Conservation (phyloP, 2,113 vertebrate species). For the Galbula dea region DNA sequence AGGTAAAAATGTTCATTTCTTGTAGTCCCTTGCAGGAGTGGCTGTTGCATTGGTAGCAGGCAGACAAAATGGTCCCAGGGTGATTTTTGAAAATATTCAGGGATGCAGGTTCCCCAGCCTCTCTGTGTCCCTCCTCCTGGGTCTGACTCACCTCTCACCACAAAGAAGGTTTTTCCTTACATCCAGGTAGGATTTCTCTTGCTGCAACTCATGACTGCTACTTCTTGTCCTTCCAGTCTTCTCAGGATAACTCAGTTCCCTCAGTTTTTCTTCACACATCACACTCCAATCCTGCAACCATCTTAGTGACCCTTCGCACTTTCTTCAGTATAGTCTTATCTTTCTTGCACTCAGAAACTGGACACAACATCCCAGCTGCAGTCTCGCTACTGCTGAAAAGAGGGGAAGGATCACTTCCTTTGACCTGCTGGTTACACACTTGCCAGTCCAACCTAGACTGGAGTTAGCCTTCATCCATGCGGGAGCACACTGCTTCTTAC, state of each 20-base stretch:
- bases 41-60: background rate
- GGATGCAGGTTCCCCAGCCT: background rate
- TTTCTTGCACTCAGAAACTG: background rate
- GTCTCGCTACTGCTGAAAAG: background rate
- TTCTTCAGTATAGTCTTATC: background rate
- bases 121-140: background rate
- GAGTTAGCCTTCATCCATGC: background rate
- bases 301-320: background rate
- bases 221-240: background rate
- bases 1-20: background rate
- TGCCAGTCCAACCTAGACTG: background rate
- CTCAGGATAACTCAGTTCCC: background rate
- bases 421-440: background rate
- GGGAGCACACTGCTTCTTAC: background rate
- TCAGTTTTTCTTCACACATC: background rate
- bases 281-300: background rate
- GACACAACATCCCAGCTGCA: background rate
- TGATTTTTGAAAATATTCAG: background rate
- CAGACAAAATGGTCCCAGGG: background rate
- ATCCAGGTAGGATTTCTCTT: background rate
- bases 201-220: background rate
- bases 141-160: background rate
- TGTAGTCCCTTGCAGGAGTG: background rate
- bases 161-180: background rate
- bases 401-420: background rate